phyloP scores from a whole-genome alignment of 2,797 vertebrate species.

The Leptatherina wallacei region DNA sequence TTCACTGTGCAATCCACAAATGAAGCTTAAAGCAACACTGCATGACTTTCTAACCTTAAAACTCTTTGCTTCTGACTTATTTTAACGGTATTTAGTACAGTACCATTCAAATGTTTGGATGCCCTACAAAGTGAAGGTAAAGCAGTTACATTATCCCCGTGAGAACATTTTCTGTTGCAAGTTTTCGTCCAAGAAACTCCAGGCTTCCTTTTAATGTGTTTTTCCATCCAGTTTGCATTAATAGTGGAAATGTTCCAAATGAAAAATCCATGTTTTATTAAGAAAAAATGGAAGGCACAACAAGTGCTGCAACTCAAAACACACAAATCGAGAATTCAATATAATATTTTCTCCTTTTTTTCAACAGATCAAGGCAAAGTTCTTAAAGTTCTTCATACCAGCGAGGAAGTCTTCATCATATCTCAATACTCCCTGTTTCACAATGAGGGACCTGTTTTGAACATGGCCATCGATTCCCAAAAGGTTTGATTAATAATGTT shows the following conservation, averaged over 20 bases:
- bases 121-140: neutral
- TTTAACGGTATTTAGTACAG: too few species aligned
- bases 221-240: too few species aligned
- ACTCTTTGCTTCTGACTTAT: neutral
- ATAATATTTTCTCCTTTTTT: conserved; percentile 19
- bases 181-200: too few species aligned
- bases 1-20: neutral
- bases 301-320: too few species aligned
- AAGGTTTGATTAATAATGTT: conserved; percentile 69
- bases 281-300: too few species aligned
- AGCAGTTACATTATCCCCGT: too few species aligned
- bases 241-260: too few species aligned
- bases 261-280: too few species aligned
- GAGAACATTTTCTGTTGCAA: too few species aligned
- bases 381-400: conserved; percentile 84
- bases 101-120: neutral
- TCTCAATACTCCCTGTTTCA: conserved; percentile 86
- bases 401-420: conserved; percentile 84
- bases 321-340: neutral
- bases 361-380: conserved; percentile 86
- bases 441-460: conserved; percentile 82
- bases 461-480: conserved; percentile 84
- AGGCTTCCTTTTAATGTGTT: too few species aligned
- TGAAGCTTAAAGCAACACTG: too few species aligned
- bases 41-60: neutral